These are phyloP conservation scores for Antrozous pallidus DNA, from an alignment of 2,797 vertebrate species.

Conservation along the genomic window DNA sequence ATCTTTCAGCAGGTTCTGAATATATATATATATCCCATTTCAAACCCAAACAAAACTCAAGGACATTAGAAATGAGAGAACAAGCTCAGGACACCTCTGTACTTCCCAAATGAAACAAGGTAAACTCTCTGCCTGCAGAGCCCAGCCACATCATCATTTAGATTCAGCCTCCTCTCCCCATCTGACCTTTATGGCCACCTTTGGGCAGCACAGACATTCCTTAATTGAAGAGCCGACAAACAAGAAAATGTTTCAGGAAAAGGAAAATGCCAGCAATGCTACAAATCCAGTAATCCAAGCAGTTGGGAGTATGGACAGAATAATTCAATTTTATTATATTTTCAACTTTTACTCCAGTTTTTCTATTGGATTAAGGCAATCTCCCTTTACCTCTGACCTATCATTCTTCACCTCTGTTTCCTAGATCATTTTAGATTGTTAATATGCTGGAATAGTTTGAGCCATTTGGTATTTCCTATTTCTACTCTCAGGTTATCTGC, in stretches of 20 bases:
- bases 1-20: background rate
- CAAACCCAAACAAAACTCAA: slow-evolving; percentile 11
- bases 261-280: background rate
- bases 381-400: background rate
- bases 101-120: background rate
- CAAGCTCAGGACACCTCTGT: background rate
- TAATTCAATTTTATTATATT: background rate
- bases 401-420: background rate
- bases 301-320: background rate
- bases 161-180: background rate
- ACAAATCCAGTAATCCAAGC: background rate
- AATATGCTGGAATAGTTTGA: background rate
- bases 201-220: background rate
- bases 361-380: background rate
- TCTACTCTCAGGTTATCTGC: background rate
- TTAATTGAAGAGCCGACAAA: background rate
- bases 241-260: background rate
- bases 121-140: background rate
- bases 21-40: background rate
- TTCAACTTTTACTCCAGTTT: slow-evolving; percentile 13
- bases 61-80: background rate
- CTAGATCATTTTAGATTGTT: background rate
- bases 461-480: background rate
- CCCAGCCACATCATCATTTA: fast-evolving
- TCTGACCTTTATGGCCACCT: background rate